phyloP scores from a whole-genome alignment of 2,888 invertebrate species.

The Smittia sp. region DNA sequence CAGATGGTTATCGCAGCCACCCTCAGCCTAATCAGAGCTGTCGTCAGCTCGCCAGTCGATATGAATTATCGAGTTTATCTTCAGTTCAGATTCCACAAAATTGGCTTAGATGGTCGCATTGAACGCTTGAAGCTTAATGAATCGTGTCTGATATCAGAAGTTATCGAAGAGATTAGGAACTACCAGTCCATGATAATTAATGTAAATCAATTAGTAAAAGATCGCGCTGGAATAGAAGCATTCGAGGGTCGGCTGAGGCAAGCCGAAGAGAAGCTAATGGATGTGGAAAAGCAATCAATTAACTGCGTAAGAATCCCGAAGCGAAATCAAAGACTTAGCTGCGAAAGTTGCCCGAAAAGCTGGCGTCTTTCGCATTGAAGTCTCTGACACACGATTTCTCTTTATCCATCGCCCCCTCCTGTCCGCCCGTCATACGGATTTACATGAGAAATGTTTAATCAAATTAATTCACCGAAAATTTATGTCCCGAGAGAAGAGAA shows the following conservation, averaged over 20 bases:
- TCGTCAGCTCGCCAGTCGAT: slow-evolving; percentile 8
- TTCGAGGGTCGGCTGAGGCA: background rate
- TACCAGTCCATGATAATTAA: slow-evolving; percentile 20
- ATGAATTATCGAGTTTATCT: slow-evolving; percentile 35
- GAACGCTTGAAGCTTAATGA: slow-evolving; percentile 8
- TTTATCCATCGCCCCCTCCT: background rate
- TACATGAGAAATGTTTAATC: slow-evolving; percentile 25
- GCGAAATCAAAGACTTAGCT: background rate
- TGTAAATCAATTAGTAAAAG: slow-evolving; percentile 35
- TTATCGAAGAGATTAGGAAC: slow-evolving; percentile 27
- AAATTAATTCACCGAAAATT: slow-evolving; percentile 40
- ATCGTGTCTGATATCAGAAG: slow-evolving; percentile 26
- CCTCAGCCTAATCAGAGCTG: slow-evolving; percentile 1
- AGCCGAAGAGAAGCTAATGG: background rate
- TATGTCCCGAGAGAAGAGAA: slow-evolving; percentile 23
- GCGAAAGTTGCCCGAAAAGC: background rate
- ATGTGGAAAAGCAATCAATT: slow-evolving; percentile 29
- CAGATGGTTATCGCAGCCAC: background rate
- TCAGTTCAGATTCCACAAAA: slow-evolving; percentile 7
- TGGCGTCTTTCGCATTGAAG: slow-evolving; percentile 21
- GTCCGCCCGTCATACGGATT: slow-evolving; percentile 25
- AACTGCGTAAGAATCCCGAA: slow-evolving; percentile 6
- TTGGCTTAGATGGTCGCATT: slow-evolving; percentile 27
- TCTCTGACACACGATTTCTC: slow-evolving; percentile 1
- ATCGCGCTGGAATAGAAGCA: slow-evolving; percentile 12